Percentiles rank a stretch among this genome's conserved stretches.
Conservation (phyloP, 1,140 invertebrate genomes). For the Pararge aegeria region DNA sequence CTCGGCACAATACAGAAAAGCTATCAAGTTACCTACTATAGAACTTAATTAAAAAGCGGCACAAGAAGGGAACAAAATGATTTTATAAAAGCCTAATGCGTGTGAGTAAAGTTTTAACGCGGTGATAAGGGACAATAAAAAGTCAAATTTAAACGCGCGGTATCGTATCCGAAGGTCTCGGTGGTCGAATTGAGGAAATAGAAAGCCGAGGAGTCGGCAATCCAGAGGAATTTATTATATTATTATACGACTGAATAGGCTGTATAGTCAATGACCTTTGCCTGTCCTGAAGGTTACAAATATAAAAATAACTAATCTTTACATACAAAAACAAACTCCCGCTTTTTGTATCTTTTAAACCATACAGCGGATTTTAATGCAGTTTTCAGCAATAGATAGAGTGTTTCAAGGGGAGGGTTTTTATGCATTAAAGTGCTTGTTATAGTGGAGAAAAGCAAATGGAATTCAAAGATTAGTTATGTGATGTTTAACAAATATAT, state of each 20-base stretch:
- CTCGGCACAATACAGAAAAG: neutral
- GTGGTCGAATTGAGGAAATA: slow-evolving; percentile 11
- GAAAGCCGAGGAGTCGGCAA: slow-evolving; percentile 4
- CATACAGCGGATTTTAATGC: too few relatives aligned
- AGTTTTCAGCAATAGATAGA: too few relatives aligned
- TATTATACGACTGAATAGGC: neutral
- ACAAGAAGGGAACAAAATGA: slow-evolving; percentile 7
- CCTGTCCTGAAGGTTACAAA: too few relatives aligned
- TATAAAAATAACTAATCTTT: too few relatives aligned
- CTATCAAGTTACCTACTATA: neutral
- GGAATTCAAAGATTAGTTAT: too few relatives aligned
- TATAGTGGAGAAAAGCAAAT: too few relatives aligned
- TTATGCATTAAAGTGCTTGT: too few relatives aligned
- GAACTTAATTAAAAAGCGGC: slow-evolving; percentile 1
- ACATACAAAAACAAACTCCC: too few relatives aligned
- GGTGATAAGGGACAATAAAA: slow-evolving; percentile 63
- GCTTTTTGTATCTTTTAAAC: too few relatives aligned
- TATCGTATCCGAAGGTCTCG: slow-evolving; percentile 1
- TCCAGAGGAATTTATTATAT: neutral
- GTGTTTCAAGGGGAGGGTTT: too few relatives aligned
- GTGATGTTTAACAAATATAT: too few relatives aligned
- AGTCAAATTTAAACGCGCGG: slow-evolving; percentile 58
- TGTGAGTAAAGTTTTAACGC: neutral
- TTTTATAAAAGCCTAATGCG: slow-evolving; percentile 20
- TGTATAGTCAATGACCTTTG: too few relatives aligned